These are phyloP conservation scores for Rhagoletis zephyria DNA, from an alignment of 1,140 invertebrate genomes.

Conservation along the genomic window DNA sequence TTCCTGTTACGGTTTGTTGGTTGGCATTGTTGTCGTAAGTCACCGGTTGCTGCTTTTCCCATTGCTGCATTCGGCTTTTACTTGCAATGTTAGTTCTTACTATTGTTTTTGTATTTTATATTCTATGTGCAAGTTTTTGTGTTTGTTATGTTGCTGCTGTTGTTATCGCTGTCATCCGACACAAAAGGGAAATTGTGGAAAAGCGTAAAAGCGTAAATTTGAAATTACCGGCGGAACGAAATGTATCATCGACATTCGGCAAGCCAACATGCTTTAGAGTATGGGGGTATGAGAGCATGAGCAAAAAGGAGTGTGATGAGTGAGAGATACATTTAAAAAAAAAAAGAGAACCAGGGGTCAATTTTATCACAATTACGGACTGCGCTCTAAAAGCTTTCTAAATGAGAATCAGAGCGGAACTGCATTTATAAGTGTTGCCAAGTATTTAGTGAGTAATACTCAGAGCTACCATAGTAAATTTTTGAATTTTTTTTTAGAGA, in stretches of 20 bases:
- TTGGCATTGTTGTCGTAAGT: background rate
- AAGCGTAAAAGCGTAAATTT: conserved; percentile 49
- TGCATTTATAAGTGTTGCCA: background rate
- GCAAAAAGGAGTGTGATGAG: background rate
- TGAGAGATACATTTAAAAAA: background rate
- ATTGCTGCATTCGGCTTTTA: background rate
- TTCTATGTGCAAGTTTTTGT: background rate
- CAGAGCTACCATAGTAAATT: too few relatives aligned
- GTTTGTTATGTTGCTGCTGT: background rate
- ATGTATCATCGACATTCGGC: conserved; percentile 40
- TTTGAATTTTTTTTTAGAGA: too few relatives aligned
- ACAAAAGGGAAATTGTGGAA: conserved; percentile 50
- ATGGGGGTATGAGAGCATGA: background rate
- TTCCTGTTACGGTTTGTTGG: background rate
- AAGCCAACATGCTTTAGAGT: background rate
- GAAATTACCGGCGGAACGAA: conserved; percentile 43
- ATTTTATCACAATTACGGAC: background rate
- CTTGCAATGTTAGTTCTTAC: background rate
- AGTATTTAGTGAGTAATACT: background rate
- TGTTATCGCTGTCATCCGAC: conserved; percentile 24
- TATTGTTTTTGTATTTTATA: background rate
- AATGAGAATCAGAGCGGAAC: conserved; percentile 16
- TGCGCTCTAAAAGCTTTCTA: conserved; percentile 16
- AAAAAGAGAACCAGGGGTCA: too few relatives aligned
- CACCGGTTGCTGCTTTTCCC: background rate